These are phyloP conservation scores for Rhombomys opimus DNA, from an alignment of 2,113 vertebrate genomes.

Conservation along the genomic window DNA sequence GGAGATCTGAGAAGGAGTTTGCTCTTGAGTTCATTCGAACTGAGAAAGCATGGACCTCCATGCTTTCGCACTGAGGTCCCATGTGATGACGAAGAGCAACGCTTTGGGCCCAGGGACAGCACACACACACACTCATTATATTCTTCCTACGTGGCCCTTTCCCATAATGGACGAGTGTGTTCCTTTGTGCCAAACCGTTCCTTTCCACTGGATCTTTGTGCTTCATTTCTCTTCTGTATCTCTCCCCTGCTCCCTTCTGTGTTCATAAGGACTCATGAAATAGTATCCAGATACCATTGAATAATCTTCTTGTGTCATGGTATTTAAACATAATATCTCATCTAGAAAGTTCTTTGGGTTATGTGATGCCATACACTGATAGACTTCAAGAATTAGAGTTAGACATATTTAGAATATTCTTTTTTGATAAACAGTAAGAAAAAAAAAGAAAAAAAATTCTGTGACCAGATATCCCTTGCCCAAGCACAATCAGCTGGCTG, in stretches of 20 bases:
- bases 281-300: neutral
- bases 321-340: constrained; percentile 15
- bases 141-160: neutral
- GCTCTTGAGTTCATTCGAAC: neutral
- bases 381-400: neutral
- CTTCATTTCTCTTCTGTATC: neutral
- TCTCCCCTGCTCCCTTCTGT: neutral
- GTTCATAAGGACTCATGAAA: neutral
- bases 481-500: neutral
- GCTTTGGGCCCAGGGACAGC: neutral
- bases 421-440: neutral
- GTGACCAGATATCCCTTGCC: neutral
- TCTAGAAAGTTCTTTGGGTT: neutral
- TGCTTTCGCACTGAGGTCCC: neutral
- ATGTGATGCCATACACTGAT: neutral
- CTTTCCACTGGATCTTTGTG: neutral
- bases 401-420: neutral
- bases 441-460: neutral
- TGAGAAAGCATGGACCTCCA: neutral
- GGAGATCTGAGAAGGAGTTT: neutral
- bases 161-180: fast-evolving
- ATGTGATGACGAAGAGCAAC: neutral
- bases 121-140: neutral
- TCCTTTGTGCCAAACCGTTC: neutral
- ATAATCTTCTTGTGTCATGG: neutral